These are phyloP conservation scores for Leuciscus idus DNA, from an alignment of 2,113 vertebrate genomes.

Conservation along the genomic window DNA sequence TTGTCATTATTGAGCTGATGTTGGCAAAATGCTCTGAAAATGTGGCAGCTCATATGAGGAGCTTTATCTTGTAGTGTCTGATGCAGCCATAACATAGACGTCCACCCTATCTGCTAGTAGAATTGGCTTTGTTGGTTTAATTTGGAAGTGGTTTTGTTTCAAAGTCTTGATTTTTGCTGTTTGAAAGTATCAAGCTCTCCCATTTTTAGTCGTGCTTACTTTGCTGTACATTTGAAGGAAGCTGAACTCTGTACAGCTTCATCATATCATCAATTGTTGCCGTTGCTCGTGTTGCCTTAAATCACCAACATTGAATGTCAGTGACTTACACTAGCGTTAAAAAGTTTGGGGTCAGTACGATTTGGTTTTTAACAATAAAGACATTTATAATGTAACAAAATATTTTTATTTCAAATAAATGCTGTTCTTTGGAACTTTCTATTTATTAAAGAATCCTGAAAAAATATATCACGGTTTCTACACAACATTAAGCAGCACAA, in stretches of 20 bases:
- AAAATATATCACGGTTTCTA: too few species aligned
- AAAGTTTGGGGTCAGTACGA: background rate
- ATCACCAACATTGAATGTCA: background rate
- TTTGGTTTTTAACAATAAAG: background rate
- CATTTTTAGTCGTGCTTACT: background rate
- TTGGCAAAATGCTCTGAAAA: constrained; percentile 8
- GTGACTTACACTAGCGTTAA: background rate
- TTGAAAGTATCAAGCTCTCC: background rate
- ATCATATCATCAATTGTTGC: background rate
- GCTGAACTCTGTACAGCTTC: background rate
- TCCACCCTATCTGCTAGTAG: too few species aligned
- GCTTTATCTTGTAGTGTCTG: background rate
- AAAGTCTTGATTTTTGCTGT: background rate
- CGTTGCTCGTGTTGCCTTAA: background rate
- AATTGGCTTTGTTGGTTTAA: background rate
- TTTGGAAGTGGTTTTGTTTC: background rate
- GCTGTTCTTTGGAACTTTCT: background rate
- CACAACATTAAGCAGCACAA: background rate
- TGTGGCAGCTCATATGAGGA: background rate
- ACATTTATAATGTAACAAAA: too few species aligned
- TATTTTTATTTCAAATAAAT: background rate
- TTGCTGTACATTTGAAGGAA: background rate
- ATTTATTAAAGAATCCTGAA: too few species aligned
- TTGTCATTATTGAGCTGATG: background rate
- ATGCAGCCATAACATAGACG: background rate